A percentile compares a stretch with the other conserved stretches of the same genome.
Conservation (phyloP, 2,113 vertebrate genomes). For the Acanthisitta chloris region DNA sequence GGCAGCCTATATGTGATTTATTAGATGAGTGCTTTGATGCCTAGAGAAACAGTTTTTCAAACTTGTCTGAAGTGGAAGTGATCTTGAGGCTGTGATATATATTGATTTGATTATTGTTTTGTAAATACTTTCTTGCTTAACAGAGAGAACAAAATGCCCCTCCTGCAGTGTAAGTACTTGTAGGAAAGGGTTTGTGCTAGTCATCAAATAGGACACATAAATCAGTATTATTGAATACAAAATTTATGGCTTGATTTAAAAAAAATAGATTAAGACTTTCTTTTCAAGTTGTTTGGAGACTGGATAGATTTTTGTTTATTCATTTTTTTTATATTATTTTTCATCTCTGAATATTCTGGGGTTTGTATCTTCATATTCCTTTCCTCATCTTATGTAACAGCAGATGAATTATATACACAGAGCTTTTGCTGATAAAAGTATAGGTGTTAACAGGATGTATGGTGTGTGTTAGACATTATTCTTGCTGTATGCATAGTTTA, state of each 20-base stretch:
- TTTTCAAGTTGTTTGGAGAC: not conserved
- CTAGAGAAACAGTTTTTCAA: conserved; percentile 23
- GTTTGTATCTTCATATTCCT: not conserved
- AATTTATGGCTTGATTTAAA: conserved; percentile 7
- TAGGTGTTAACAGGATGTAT: not conserved
- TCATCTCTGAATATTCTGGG: not conserved
- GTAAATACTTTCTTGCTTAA: conserved; percentile 47
- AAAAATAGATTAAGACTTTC: not conserved
- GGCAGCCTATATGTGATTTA: conserved; percentile 48
- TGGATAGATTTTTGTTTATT: not conserved
- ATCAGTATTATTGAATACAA: conserved; percentile 13
- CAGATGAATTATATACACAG: not conserved
- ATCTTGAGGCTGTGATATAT: conserved; percentile 30
- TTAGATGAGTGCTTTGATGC: conserved; percentile 16
- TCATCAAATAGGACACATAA: conserved; percentile 22
- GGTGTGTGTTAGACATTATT: not conserved
- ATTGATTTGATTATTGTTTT: conserved; percentile 30
- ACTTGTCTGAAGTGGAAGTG: conserved; percentile 19
- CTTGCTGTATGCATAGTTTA: not conserved
- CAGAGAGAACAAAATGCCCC: not conserved
- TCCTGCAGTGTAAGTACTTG: not conserved
- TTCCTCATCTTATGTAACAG: not conserved
- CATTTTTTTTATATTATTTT: not conserved
- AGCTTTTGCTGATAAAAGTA: not conserved
- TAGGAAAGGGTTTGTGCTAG: not conserved